phyloP scores from a whole-genome alignment of 2,797 vertebrate genomes.

The Acrocephalus scirpaceus region DNA sequence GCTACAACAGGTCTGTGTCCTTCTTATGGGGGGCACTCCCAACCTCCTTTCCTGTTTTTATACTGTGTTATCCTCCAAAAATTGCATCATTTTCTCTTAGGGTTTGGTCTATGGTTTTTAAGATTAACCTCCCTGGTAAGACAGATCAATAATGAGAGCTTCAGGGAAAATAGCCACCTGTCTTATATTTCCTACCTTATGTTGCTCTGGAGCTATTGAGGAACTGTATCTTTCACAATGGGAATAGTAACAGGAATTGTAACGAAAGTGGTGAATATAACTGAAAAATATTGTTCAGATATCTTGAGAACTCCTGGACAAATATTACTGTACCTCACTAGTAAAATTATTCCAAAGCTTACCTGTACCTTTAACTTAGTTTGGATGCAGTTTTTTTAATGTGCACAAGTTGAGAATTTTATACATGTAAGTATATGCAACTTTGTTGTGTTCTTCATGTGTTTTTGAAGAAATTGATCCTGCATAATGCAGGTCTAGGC shows the following conservation, averaged over 20 bases:
- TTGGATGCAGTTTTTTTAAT: background rate
- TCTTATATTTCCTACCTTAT: background rate
- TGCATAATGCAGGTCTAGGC: background rate
- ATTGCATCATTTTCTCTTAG: background rate
- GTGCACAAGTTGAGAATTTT: background rate
- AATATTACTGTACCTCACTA: background rate
- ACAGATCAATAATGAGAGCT: background rate
- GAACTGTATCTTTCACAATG: background rate
- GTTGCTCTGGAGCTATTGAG: background rate
- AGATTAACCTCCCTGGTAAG: background rate
- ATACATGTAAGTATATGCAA: background rate
- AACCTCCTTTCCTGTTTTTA: background rate
- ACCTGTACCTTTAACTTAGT: background rate
- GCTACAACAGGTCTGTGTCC: background rate
- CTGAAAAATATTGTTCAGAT: background rate
- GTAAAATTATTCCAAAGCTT: background rate
- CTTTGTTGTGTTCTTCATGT: background rate
- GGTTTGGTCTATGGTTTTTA: background rate
- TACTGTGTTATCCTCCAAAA: background rate
- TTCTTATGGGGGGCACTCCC: background rate
- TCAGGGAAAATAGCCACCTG: background rate
- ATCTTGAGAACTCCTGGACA: background rate
- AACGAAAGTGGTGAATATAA: background rate
- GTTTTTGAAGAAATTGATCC: background rate
- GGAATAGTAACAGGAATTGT: background rate